A percentile compares a stretch with the other conserved stretches of the same genome.
phyloP scores from a whole-genome alignment of 2,888 invertebrate species.

The Mimachlamys varia region DNA sequence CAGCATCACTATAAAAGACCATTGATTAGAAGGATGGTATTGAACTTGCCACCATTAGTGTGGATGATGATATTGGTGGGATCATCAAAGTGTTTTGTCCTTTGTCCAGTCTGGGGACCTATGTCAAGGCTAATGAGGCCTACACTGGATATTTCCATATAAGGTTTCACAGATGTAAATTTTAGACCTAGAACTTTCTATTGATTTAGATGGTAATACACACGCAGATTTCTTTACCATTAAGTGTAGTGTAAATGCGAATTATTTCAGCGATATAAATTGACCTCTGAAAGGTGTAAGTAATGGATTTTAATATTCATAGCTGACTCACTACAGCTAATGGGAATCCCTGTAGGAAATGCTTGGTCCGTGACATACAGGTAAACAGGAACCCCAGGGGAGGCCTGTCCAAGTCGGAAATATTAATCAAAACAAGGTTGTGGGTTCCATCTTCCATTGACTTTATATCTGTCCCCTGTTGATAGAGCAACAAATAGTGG shows the following conservation, averaged over 20 bases:
- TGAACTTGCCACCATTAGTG: neutral
- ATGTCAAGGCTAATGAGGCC: neutral
- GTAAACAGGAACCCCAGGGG: neutral
- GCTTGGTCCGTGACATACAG: too few relatives aligned
- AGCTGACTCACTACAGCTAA: neutral
- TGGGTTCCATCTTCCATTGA: neutral
- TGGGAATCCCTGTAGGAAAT: neutral
- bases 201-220: neutral
- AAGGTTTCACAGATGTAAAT: neutral
- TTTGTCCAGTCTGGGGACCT: neutral
- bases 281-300: neutral
- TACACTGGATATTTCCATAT: neutral
- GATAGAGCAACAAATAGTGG: neutral
- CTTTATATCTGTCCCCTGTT: neutral
- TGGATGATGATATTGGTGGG: neutral
- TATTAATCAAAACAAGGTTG: too few relatives aligned
- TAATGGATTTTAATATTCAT: conserved; percentile 15
- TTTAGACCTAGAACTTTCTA: neutral
- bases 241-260: neutral
- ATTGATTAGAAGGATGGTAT: neutral
- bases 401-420: neutral
- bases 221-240: neutral
- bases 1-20: neutral
- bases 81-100: conserved; percentile 5
- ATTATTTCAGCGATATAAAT: neutral